Evolutionary conservation across 2,797 vertebrate species (phyloP), one percentile per base, ranked within the genome.

Genomic region (Lepilemur septentrionalis): DNA sequence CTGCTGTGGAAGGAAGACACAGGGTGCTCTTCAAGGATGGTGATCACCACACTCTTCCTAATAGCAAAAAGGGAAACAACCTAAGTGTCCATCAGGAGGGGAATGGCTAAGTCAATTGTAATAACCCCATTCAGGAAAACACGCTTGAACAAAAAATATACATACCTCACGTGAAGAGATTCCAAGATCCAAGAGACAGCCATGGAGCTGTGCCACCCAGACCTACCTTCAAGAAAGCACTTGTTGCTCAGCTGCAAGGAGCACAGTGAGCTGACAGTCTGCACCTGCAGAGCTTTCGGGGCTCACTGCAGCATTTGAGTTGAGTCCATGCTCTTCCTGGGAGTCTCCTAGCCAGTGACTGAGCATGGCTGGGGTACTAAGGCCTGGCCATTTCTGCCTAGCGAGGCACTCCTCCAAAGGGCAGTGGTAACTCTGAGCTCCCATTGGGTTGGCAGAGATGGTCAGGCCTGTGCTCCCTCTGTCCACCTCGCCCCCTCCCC

Each of bases 191-290:
- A 35, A 7, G 22, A 67, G 55, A 50, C 63, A 78, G 69, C 48
- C 8, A 0, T 10, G 8, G 10, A 2, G 1, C 32, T 17, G 18
- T 15, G 38, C 12, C 76, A 10, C 41, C 25, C 7, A 11, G 69
- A 25, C 11, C 20, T 52, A 78, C 78, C 65, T 65, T 38, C 32
- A 4, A 30, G 59, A 72, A 12, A 65, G 30, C 55, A n/a, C 20
- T 52, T 46, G 55, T 23, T 15, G 1, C 10, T 4, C 23, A 35
- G 14, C 28, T 4, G 38, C 7, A 17, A 28, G n/a, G 32, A 55
- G 2, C 20, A 1, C 41, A 38, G 5, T 1, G 32, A 43, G 32
- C 30, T 1, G 75, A 38, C 23, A 14, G 22, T 15, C 25, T 63
- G 28, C 72, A 52, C 38, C 32, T 46, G 52, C 7, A n/a, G 65